These are phyloP conservation scores for Ovibos moschatus DNA, from an alignment of 2,113 vertebrate species.

Conservation along the genomic window DNA sequence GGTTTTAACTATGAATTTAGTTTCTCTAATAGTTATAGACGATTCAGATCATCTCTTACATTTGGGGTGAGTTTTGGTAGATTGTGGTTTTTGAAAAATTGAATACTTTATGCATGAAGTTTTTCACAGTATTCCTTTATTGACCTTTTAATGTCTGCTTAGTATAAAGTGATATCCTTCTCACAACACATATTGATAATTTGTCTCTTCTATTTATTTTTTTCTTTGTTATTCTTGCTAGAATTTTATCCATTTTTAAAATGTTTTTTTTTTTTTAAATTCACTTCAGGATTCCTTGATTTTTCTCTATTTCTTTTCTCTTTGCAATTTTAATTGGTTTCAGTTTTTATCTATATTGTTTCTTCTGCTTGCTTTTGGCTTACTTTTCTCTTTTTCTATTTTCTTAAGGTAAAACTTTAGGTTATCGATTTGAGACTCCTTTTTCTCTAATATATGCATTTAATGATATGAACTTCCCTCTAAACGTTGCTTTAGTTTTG, in stretches of 20 bases:
- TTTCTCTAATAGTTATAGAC: neutral
- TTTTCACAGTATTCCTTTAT: neutral
- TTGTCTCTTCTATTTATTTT: neutral
- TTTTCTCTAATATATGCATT: neutral
- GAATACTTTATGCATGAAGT: neutral
- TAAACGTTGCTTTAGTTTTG: neutral
- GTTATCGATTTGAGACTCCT: neutral
- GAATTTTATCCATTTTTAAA: neutral
- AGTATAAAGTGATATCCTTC: neutral
- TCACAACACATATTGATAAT: neutral
- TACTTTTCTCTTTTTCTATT: neutral
- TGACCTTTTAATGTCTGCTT: neutral
- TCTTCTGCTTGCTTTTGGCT: neutral
- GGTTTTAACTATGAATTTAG: neutral
- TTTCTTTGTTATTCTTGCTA: neutral
- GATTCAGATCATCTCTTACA: neutral
- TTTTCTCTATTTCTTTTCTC: neutral
- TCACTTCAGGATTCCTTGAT: neutral
- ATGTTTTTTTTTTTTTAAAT: neutral
- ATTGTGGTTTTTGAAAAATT: neutral
- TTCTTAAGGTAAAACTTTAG: neutral
- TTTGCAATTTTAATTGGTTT: neutral
- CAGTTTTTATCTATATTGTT: neutral
- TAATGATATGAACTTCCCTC: neutral
- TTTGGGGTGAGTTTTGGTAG: neutral